These are phyloP conservation scores for Eudemis profundana DNA, from an alignment of 2,888 invertebrate genomes.

Conservation along the genomic window DNA sequence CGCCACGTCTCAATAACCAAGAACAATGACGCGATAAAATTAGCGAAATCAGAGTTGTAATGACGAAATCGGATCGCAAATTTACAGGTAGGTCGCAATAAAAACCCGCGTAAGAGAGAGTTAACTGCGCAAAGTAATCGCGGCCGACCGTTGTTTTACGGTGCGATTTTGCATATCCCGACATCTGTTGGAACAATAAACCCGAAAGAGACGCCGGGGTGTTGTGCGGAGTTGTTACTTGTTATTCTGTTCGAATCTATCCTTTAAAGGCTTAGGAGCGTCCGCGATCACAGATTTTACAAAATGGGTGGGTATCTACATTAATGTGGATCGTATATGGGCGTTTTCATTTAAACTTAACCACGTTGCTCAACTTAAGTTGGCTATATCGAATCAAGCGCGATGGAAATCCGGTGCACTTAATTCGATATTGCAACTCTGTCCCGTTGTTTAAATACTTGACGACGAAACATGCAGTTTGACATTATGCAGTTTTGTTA, in stretches of 20 bases:
- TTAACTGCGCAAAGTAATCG: slow-evolving; percentile 76
- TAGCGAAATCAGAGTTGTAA: slow-evolving; percentile 67
- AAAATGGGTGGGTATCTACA: slow-evolving; percentile 52
- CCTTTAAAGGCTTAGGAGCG: slow-evolving; percentile 64
- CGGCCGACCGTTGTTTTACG: slow-evolving; percentile 73
- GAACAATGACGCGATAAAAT: slow-evolving; percentile 24
- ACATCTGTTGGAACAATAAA: slow-evolving; percentile 80
- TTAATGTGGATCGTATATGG: slow-evolving; percentile 49
- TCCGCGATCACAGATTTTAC: slow-evolving; percentile 63
- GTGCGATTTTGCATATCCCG: slow-evolving; percentile 78
- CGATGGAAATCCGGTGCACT: no score
- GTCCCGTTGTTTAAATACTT: no score
- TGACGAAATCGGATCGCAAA: slow-evolving; percentile 69
- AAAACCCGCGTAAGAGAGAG: slow-evolving; percentile 79
- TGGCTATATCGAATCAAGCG: no score
- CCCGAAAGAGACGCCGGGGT: slow-evolving; percentile 67
- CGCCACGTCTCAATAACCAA: slow-evolving; percentile 17
- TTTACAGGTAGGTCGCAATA: slow-evolving; percentile 79
- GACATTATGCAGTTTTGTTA: no score
- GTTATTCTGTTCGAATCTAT: slow-evolving; percentile 66
- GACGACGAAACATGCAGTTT: no score
- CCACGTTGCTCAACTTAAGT: no score
- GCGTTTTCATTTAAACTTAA: not conserved
- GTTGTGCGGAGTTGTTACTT: slow-evolving; percentile 63
- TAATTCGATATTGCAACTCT: no score